Percentiles rank a stretch among this genome's conserved stretches.
These are phyloP conservation scores for Drosophila lowei DNA, from an alignment of 1,140 invertebrate genomes.

Conservation along the genomic window DNA sequence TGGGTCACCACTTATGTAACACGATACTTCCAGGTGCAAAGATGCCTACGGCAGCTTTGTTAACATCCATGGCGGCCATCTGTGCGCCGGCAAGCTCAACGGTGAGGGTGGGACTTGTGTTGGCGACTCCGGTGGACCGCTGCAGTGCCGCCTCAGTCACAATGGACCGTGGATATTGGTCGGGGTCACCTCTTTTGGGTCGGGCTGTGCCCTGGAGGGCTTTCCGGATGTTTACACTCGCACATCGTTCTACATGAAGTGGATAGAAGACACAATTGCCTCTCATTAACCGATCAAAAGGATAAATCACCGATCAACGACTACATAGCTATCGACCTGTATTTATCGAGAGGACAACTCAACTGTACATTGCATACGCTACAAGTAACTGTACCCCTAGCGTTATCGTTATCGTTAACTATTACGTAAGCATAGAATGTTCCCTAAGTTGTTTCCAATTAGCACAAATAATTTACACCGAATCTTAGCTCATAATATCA, in stretches of 20 bases:
- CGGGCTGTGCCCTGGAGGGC: constrained; percentile 92
- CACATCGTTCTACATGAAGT: constrained; percentile 92
- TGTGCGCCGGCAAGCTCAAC: constrained; percentile 93
- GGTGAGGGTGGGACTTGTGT: constrained; percentile 93
- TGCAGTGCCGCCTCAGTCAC: constrained; percentile 88
- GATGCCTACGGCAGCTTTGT: constrained; percentile 88
- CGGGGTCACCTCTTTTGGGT: constrained; percentile 95
- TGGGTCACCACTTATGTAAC: neutral
- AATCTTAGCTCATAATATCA: constrained; percentile 73
- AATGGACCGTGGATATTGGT: constrained; percentile 94
- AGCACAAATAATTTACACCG: constrained; percentile 71
- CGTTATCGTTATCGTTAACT: constrained; percentile 51
- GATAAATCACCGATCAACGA: constrained; percentile 4
- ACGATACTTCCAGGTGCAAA: constrained; percentile 80
- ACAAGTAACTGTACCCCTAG: constrained; percentile 49
- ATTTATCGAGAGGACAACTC: constrained; percentile 57
- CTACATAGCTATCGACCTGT: constrained; percentile 46
- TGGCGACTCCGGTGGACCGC: constrained; percentile 93
- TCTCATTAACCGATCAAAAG: constrained; percentile 48
- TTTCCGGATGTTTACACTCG: constrained; percentile 94
- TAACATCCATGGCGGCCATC: constrained; percentile 90
- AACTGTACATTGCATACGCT: constrained; percentile 57
- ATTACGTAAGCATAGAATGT: constrained; percentile 62
- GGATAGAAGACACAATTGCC: constrained; percentile 88
- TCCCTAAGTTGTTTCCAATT: constrained; percentile 77